Base-by-base conservation (phyloP, 2,888 invertebrate genomes). In the Mythimna impura region DNA sequence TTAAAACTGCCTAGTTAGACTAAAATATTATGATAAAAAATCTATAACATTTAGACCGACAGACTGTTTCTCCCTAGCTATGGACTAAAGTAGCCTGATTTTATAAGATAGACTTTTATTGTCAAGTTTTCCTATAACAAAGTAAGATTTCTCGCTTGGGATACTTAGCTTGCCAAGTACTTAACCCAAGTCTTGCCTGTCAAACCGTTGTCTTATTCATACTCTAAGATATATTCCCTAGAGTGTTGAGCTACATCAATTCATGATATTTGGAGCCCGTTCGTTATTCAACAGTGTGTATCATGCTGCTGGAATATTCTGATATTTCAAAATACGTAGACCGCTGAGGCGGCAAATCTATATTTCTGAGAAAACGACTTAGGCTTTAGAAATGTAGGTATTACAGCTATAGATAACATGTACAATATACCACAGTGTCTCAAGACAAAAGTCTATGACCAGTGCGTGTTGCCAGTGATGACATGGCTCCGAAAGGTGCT, bases 271-370 rank as follows among this genome's bases (percentile, higher is more conserved):
- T 62, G 36, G 52, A 67, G 60, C 55, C n/a, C 9, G 57, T 71
- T 66, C 47, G 43, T 64, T 75, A 74, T 71, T 82, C 66, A 74
- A 54, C 62, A 63, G 52, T n/a, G 54, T 81, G 66, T 78, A 66
- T 75, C 52, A 66, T 57, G 22, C 47, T 78, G 62, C 25, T 75
- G 22, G 50, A 74, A 76, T 80, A 81, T 72, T 80, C 68, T 52
- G 43, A 66, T 66, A 66, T 68, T 71, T 34, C 10, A 12, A 57
- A 66, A 61, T 52, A 63, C 36, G 34, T 14, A 50, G 58, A 67
- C 60, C 50, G 9, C 22, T 57, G 20, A 54, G 12, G 25, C n/a
- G 40, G n/a, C 30, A 52, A 57, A 22, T 22, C 52, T 52, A 61
- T 55, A 17, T 60, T 60, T 71, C 64, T 14, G 12, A 50, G n/a